phyloP scores from a whole-genome alignment of 2,797 vertebrate genomes.

The Catostomus latipinnis region DNA sequence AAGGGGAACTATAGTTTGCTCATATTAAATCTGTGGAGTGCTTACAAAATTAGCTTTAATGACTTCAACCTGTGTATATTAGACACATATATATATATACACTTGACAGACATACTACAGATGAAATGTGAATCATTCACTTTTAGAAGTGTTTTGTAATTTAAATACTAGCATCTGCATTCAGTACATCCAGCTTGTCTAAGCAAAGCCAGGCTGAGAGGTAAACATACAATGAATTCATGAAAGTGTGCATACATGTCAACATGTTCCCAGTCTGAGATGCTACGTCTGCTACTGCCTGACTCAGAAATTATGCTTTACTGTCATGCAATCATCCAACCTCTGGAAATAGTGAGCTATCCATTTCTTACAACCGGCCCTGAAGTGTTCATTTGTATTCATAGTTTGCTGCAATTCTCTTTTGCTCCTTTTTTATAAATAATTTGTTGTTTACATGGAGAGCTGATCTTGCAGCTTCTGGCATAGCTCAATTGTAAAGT shows the following conservation, averaged over 20 bases:
- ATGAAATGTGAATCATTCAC: constrained; percentile 18
- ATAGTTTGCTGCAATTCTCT: constrained; percentile 19
- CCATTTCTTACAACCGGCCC: constrained; percentile 16
- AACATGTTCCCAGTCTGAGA: constrained; percentile 22
- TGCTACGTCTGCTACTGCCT: constrained; percentile 20
- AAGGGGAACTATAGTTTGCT: too few relatives aligned
- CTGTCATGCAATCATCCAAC: constrained; percentile 30
- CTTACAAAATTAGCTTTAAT: too few relatives aligned
- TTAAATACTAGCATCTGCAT: constrained; percentile 42
- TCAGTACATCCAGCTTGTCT: constrained; percentile 29
- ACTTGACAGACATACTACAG: too few relatives aligned
- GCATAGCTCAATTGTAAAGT: neutral
- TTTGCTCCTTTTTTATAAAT: constrained; percentile 7
- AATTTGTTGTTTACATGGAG: constrained; percentile 36
- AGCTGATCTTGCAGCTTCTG: constrained; percentile 48
- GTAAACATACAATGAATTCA: constrained; percentile 33
- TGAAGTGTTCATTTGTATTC: constrained; percentile 48
- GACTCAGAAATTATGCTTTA: constrained; percentile 17
- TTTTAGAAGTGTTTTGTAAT: constrained; percentile 29
- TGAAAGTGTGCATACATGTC: constrained; percentile 18
- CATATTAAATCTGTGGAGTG: too few relatives aligned
- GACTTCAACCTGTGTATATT: too few relatives aligned
- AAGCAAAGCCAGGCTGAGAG: constrained; percentile 17
- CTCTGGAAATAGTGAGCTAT: constrained; percentile 2
- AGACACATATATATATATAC: too few relatives aligned